Conservation (phyloP, 1,140 invertebrate species). For the Drosophila pseudoobscura region DNA sequence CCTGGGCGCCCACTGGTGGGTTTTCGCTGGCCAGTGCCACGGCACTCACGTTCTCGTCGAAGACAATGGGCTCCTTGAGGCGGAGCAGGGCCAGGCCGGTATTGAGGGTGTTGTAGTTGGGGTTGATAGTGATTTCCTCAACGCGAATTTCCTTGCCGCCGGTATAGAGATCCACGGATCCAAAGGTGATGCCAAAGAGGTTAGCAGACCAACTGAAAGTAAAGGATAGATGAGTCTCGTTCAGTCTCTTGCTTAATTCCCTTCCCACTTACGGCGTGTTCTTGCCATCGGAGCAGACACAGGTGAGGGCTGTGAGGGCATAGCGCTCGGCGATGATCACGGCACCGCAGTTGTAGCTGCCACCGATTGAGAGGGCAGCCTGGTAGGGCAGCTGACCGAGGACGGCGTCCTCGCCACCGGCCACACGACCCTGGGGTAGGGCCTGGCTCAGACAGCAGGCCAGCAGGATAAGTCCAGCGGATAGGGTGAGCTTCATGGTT, state of each 20-base stretch:
- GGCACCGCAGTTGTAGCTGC: conserved; percentile 68
- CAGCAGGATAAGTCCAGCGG: conserved; percentile 34
- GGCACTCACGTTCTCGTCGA: conserved; percentile 45
- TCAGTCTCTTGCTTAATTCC: not conserved
- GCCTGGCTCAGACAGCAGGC: conserved; percentile 8
- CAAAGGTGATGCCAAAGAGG: conserved; percentile 61
- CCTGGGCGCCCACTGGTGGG: conserved; percentile 38
- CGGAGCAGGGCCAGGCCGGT: conserved; percentile 68
- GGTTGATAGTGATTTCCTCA: conserved; percentile 62
- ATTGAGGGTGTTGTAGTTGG: conserved; percentile 57
- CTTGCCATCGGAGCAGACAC: conserved; percentile 71
- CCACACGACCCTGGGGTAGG: conserved; percentile 51
- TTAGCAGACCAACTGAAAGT: conserved; percentile 58
- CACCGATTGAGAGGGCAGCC: conserved; percentile 65
- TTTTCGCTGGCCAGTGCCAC: conserved; percentile 37
- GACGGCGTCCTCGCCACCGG: conserved; percentile 65
- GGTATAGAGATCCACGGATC: conserved; percentile 63
- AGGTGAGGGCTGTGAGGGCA: conserved; percentile 67
- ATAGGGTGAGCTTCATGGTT: conserved; percentile 42
- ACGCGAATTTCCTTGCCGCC: conserved; percentile 62
- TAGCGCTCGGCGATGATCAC: conserved; percentile 60
- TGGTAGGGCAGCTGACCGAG: conserved; percentile 72
- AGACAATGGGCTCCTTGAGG: conserved; percentile 46
- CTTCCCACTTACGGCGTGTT: conserved; percentile 43
- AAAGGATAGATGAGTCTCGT: not conserved